Evolutionary conservation across 2,113 vertebrate species (phyloP).

Genomic region (Otus sunia): DNA sequence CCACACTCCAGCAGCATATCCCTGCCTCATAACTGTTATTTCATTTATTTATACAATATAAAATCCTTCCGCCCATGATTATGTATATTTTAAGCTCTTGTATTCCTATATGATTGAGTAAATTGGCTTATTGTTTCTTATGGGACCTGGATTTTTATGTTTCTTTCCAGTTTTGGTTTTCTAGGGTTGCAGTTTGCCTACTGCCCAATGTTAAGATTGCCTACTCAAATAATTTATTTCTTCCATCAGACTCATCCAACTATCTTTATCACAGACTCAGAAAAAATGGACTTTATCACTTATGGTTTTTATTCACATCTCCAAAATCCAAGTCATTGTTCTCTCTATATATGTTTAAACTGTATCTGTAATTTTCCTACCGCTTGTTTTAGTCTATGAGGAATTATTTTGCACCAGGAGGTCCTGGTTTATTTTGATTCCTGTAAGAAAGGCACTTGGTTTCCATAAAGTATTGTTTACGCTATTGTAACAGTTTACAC

Average conservation of each 20-base stretch:
- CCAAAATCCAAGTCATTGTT: not conserved
- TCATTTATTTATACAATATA: not conserved
- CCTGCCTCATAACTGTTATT: not conserved
- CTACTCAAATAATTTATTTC: not conserved
- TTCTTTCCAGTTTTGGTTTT: not conserved
- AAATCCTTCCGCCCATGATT: not conserved
- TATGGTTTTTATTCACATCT: not conserved
- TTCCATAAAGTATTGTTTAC: not conserved
- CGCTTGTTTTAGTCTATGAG: not conserved
- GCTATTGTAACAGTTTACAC: no score
- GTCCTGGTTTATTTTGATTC: not conserved
- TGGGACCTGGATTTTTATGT: not conserved
- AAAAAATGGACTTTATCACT: not conserved
- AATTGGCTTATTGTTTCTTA: not conserved
- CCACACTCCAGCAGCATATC: not conserved
- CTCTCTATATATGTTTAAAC: not conserved
- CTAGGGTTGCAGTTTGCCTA: not conserved
- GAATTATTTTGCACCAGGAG: not conserved
- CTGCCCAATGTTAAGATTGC: not conserved
- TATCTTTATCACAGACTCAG: not conserved
- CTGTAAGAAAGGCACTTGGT: not conserved
- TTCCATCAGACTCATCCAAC: not conserved
- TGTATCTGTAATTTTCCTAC: not conserved
- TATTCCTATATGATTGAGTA: not conserved
- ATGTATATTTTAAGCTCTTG: not conserved